phyloP scores from a whole-genome alignment of 2,888 invertebrate genomes.

The Heliconius cydno region DNA sequence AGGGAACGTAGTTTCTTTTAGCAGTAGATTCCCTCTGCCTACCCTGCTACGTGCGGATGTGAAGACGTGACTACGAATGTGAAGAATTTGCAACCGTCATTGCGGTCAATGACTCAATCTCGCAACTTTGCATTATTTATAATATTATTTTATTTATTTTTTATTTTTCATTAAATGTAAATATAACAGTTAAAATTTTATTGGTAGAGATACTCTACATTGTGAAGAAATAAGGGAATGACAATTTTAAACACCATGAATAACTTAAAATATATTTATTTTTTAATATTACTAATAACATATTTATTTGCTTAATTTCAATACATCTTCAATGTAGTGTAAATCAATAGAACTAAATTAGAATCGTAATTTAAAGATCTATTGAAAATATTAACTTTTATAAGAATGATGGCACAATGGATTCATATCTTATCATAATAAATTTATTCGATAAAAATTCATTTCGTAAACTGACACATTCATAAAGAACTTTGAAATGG shows the following conservation, averaged over 20 bases:
- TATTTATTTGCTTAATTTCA: not conserved
- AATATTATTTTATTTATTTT: too few species aligned
- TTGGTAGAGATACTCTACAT: too few species aligned
- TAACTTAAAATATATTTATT: conserved; percentile 10
- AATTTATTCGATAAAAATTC: not conserved
- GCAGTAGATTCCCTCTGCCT: too few species aligned
- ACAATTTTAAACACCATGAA: not conserved
- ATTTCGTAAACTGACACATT: not conserved
- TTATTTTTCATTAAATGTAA: too few species aligned
- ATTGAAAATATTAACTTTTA: not conserved
- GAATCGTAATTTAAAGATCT: not conserved
- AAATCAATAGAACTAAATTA: not conserved
- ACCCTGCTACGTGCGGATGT: too few species aligned
- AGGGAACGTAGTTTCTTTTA: too few species aligned
- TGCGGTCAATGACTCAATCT: too few species aligned
- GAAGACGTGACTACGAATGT: too few species aligned
- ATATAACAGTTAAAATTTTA: too few species aligned
- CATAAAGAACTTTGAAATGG: not conserved
- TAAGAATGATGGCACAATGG: not conserved
- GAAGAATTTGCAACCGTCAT: too few species aligned
- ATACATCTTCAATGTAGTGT: not conserved
- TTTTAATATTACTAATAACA: not conserved
- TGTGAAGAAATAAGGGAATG: too few species aligned
- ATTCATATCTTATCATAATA: not conserved
- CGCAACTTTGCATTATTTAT: too few species aligned